Evolutionary conservation across 2,888 invertebrate species (phyloP).

Genomic region (Linhomoeus sp.): DNA sequence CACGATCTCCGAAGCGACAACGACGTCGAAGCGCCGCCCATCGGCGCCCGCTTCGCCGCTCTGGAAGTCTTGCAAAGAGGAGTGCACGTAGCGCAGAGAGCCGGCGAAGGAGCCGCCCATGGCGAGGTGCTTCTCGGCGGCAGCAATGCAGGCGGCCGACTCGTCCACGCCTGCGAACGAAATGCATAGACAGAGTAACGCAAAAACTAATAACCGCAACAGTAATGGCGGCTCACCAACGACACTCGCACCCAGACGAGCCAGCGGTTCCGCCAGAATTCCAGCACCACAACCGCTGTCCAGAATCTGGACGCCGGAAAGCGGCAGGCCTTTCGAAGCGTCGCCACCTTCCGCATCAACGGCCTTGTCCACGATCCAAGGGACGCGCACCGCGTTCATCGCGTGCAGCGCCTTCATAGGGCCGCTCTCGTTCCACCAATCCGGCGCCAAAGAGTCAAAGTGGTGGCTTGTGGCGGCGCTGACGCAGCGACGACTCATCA

Average conservation of each 20-base stretch:
- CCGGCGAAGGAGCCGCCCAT: too few species aligned
- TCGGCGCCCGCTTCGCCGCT: too few species aligned
- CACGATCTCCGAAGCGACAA: constrained; percentile 68
- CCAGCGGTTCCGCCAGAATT: constrained; percentile 42
- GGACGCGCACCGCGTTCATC: constrained; percentile 47
- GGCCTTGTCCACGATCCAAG: constrained; percentile 47
- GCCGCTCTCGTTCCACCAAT: constrained; percentile 59
- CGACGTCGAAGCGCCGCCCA: constrained; percentile 57
- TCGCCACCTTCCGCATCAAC: too few species aligned
- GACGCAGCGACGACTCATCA: too few species aligned
- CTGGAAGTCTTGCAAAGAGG: too few species aligned
- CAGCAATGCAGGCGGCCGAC: constrained; percentile 10
- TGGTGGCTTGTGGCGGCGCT: too few species aligned
- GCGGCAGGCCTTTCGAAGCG: constrained; percentile 40
- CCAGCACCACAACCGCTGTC: constrained; percentile 89
- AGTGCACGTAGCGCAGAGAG: too few species aligned
- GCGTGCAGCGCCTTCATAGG: constrained; percentile 49
- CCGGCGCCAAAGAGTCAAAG: constrained; percentile 17
- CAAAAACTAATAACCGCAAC: too few species aligned
- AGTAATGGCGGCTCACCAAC: constrained; percentile 3
- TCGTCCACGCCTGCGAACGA: constrained; percentile 17
- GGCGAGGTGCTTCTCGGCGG: too few species aligned
- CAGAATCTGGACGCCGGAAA: constrained; percentile 47
- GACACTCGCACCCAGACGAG: constrained; percentile 19
- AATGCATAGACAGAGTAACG: not conserved